Evolutionary conservation across 2,797 vertebrate genomes (phyloP).

Genomic region (Denticeps clupeoides): DNA sequence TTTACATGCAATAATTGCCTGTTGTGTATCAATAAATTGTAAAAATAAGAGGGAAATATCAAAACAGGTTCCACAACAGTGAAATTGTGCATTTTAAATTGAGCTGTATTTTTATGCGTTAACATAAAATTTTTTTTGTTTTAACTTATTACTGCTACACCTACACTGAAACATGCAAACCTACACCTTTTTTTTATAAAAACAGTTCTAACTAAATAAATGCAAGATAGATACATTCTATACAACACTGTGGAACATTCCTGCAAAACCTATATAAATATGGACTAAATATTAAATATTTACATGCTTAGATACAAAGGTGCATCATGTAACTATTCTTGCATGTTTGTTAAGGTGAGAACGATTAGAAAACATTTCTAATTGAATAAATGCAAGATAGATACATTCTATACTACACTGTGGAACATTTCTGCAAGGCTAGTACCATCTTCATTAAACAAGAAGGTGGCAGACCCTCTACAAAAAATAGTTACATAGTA

Average conservation of each 20-base stretch:
- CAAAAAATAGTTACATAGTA: no score
- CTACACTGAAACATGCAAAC: no score
- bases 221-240: conserved; percentile 3
- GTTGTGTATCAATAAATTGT: conserved; percentile 14
- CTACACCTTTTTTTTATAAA: conserved; percentile 4
- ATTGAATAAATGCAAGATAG: conserved; percentile 6
- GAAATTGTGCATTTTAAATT: conserved; percentile 18
- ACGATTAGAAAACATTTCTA: conserved; percentile 2
- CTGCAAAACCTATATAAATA: no score
- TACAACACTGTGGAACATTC: not conserved
- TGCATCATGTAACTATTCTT: no score
- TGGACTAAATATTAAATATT: no score
- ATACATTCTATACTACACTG: not conserved
- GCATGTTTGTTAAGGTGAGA: no score
- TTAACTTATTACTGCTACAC: conserved; percentile 1
- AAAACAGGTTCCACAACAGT: conserved; percentile 9
- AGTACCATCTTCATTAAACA: no score
- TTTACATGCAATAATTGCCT: conserved; percentile 15
- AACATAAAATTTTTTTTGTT: conserved; percentile 1
- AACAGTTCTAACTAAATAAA: conserved; percentile 6
- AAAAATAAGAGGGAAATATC: conserved; percentile 17
- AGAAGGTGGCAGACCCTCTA: no score
- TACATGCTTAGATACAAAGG: no score
- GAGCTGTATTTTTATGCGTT: conserved; percentile 14
- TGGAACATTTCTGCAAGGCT: not conserved